Conservation (phyloP, 2,888 invertebrate genomes). For the Tetrapedia diversipes region DNA sequence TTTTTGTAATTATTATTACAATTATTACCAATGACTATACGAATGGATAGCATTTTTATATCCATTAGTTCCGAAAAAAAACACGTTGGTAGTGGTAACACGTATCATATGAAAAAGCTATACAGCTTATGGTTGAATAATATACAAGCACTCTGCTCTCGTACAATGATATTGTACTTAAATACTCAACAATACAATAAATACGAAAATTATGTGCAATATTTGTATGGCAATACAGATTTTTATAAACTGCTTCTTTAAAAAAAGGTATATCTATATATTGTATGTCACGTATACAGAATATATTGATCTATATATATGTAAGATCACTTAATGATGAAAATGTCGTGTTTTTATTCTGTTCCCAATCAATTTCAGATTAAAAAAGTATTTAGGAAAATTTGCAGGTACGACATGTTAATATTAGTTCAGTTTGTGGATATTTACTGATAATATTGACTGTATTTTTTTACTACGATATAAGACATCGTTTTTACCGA, state of each 20-base stretch:
- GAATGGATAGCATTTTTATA: constrained; percentile 43
- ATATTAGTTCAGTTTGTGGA: constrained; percentile 54
- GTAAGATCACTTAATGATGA: constrained; percentile 55
- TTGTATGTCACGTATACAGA: constrained; percentile 71
- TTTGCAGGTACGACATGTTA: constrained; percentile 65
- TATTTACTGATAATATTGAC: constrained; percentile 43
- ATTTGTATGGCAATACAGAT: constrained; percentile 73
- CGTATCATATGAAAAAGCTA: background rate
- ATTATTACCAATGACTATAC: constrained; percentile 23
- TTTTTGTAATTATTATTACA: constrained; percentile 57
- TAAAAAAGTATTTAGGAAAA: constrained; percentile 44
- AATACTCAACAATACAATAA: constrained; percentile 51
- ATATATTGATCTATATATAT: constrained; percentile 66
- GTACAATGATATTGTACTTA: constrained; percentile 60
- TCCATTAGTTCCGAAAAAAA: constrained; percentile 9
- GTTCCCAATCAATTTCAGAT: constrained; percentile 66
- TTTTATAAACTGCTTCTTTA: constrained; percentile 69
- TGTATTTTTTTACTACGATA: constrained; percentile 41
- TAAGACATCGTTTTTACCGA: constrained; percentile 27
- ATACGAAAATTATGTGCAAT: constrained; percentile 74
- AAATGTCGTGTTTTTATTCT: constrained; percentile 63
- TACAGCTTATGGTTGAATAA: constrained; percentile 36
- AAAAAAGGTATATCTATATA: constrained; percentile 69
- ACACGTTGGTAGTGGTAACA: constrained; percentile 1
- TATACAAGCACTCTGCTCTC: constrained; percentile 67